These are phyloP conservation scores for Mastomys coucha DNA, from an alignment of 2,113 vertebrate genomes.

Conservation along the genomic window DNA sequence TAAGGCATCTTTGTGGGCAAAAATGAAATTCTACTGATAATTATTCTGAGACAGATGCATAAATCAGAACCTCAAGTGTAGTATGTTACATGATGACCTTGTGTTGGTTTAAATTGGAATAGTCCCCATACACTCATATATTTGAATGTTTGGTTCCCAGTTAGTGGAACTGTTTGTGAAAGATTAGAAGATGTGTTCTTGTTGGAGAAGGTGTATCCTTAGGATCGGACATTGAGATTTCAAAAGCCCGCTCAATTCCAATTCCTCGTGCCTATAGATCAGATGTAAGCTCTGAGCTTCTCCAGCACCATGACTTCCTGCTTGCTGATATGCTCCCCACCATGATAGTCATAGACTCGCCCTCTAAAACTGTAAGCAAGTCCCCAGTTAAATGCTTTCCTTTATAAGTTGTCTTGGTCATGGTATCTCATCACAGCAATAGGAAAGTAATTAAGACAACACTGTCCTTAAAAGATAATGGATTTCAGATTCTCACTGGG, in stretches of 20 bases:
- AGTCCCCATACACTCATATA: neutral
- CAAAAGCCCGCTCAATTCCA: neutral
- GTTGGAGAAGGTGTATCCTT: neutral
- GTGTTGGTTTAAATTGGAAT: neutral
- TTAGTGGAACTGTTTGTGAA: neutral
- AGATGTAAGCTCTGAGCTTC: neutral
- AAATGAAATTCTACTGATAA: neutral
- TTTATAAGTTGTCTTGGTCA: neutral
- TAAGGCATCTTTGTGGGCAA: neutral
- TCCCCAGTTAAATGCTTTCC: neutral
- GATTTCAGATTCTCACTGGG: neutral
- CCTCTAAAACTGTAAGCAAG: neutral
- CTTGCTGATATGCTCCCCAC: neutral
- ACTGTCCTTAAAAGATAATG: neutral
- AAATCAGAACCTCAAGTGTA: neutral
- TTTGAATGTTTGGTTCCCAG: neutral
- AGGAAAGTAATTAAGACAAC: neutral
- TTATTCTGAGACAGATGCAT: conserved; percentile 6
- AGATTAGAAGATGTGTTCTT: neutral
- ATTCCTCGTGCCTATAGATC: neutral
- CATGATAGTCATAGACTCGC: neutral
- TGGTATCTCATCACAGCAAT: neutral
- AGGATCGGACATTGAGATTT: neutral
- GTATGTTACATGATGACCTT: neutral
- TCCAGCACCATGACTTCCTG: neutral